Percentiles rank a stretch among this genome's conserved stretches.
Conservation (phyloP, 2,888 invertebrate species). For the Agonopterix heracliana region DNA sequence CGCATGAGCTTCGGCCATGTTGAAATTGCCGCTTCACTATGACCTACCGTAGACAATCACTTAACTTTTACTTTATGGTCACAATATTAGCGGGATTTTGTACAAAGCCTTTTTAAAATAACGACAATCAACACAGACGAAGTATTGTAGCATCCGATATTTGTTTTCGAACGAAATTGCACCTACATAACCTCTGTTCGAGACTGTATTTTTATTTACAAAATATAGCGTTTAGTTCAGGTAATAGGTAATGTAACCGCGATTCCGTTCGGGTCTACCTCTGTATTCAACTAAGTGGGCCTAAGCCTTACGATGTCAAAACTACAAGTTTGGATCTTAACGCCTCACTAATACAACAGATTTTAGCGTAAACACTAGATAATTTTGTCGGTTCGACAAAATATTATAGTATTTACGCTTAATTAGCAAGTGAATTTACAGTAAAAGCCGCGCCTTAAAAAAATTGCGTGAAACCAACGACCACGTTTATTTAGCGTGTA, state of each 20-base stretch:
- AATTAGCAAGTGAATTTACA: too few species aligned
- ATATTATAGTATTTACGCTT: too few species aligned
- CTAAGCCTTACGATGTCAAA: too few species aligned
- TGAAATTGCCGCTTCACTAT: conserved; percentile 26
- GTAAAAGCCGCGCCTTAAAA: too few species aligned
- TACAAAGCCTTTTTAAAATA: conserved; percentile 35
- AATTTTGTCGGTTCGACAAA: too few species aligned
- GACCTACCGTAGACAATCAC: conserved; percentile 29
- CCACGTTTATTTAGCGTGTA: too few species aligned
- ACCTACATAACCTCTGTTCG: conserved; percentile 35
- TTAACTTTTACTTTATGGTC: conserved; percentile 7
- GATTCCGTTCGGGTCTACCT: conserved; percentile 38
- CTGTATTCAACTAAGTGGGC: conserved; percentile 32
- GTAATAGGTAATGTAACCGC: conserved; percentile 31
- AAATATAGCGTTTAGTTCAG: conserved; percentile 26
- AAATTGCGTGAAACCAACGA: too few species aligned
- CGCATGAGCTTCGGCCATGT: conserved; percentile 21
- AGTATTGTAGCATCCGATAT: conserved; percentile 22
- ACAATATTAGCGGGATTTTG: conserved; percentile 28
- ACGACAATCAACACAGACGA: conserved; percentile 43
- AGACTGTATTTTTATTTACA: conserved; percentile 50
- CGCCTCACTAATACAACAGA: too few species aligned
- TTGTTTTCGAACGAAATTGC: conserved; percentile 33
- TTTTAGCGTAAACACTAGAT: too few species aligned
- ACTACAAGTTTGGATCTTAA: too few species aligned